Evolutionary conservation across 2,888 invertebrate genomes (phyloP).

Genomic region (Diarsia mendica): DNA sequence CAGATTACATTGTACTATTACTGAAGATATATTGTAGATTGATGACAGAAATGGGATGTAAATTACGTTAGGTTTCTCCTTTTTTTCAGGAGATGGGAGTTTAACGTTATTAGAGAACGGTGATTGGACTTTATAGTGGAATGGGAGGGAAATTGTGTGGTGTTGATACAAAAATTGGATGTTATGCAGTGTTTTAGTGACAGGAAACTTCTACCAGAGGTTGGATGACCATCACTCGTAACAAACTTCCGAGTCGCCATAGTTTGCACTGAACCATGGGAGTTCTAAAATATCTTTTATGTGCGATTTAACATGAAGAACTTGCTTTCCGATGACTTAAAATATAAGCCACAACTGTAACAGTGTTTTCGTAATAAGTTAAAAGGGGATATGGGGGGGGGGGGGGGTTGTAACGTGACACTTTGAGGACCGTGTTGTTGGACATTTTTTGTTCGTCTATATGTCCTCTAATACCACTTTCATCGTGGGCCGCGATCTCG

Average conservation of each 20-base stretch:
- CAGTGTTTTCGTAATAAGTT: no score
- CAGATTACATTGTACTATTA: conserved; percentile 61
- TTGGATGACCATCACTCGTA: not conserved
- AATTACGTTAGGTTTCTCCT: conserved; percentile 56
- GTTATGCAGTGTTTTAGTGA: not conserved
- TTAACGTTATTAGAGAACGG: conserved; percentile 53
- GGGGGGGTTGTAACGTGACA: no score
- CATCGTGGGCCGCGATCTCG: no score
- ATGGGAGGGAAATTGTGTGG: conserved; percentile 8
- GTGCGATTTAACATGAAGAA: no score
- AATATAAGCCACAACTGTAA: not conserved
- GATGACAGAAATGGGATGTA: conserved; percentile 60
- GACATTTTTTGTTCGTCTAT: no score
- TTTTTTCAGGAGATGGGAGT: conserved; percentile 53
- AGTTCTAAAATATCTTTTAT: not conserved
- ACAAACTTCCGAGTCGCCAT: not conserved
- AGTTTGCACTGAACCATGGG: not conserved
- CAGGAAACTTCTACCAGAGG: not conserved
- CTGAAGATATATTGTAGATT: conserved; percentile 59
- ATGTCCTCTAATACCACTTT: no score
- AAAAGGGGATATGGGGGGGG: not conserved
- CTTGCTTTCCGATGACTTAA: not conserved
- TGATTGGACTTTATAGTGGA: conserved; percentile 40
- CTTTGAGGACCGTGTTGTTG: no score
- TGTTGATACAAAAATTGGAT: not conserved